These are phyloP conservation scores for Pocillopora grandis DNA, from an alignment of 92 coral and sea anemone species.

Conservation along the genomic window DNA sequence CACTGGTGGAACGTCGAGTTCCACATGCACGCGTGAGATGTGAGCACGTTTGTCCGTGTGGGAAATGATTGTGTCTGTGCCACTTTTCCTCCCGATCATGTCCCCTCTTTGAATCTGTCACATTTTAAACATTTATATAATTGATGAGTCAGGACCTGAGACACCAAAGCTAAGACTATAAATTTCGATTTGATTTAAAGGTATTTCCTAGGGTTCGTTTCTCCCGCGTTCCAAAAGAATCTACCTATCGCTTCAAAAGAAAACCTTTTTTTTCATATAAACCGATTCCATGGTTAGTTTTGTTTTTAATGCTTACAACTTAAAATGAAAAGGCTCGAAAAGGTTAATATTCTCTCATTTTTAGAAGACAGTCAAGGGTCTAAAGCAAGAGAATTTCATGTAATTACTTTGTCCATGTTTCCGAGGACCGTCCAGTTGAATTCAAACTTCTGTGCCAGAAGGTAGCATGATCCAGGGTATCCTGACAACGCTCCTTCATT, in stretches of 20 bases:
- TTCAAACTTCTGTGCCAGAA: constrained; percentile 78
- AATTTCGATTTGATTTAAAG: background rate
- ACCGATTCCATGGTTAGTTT: no score
- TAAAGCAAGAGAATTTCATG: background rate
- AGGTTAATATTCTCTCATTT: no score
- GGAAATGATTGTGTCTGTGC: constrained; percentile 66
- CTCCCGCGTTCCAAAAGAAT: background rate
- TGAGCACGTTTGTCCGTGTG: constrained; percentile 65
- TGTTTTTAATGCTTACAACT: no score
- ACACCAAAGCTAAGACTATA: background rate
- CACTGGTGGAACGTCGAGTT: constrained; percentile 59
- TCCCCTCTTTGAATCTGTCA: constrained; percentile 73
- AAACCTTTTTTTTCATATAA: no score
- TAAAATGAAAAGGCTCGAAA: no score
- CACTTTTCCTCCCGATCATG: constrained; percentile 71
- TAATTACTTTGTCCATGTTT: constrained; percentile 63
- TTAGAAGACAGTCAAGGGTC: no score
- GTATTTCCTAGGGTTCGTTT: background rate
- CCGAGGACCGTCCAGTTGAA: constrained; percentile 78
- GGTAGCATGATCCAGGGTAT: constrained; percentile 70
- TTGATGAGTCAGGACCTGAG: no score
- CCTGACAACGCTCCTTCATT: constrained; percentile 51
- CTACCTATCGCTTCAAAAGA: no score
- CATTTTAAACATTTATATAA: background rate
- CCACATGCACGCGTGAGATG: constrained; percentile 70